These are phyloP conservation scores for Habropoda laboriosa DNA, from an alignment of 1,140 invertebrate genomes.

Conservation along the genomic window DNA sequence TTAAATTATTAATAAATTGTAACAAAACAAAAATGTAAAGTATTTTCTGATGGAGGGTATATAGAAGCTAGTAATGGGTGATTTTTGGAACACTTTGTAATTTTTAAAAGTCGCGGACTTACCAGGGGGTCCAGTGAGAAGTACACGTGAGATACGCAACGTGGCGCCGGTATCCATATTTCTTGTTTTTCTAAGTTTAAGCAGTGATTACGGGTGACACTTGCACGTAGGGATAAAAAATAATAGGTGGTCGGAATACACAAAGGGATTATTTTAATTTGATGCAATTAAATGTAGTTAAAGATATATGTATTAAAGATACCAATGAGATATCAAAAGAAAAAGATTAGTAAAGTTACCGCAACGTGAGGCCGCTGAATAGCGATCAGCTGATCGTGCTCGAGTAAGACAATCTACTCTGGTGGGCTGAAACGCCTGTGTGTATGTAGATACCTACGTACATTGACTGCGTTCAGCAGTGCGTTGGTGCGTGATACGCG, in stretches of 20 bases:
- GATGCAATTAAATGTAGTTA: neutral
- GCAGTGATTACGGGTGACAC: slow-evolving; percentile 1
- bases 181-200: slow-evolving; percentile 36
- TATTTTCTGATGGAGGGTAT: neutral
- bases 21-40: neutral
- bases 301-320: neutral
- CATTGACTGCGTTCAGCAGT: slow-evolving; percentile 13
- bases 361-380: slow-evolving; percentile 10
- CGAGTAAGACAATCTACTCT: slow-evolving; percentile 41
- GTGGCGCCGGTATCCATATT: slow-evolving; percentile 50
- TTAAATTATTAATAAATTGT: neutral
- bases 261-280: neutral
- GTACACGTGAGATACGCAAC: slow-evolving; percentile 50
- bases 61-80: no score
- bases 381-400: slow-evolving; percentile 62
- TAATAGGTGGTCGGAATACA: neutral
- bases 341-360: neutral
- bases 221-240: slow-evolving; percentile 2
- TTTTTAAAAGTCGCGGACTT: slow-evolving; percentile 35
- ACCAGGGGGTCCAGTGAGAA: slow-evolving; percentile 69
- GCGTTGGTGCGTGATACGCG: slow-evolving; percentile 35
- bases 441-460: slow-evolving; percentile 20
- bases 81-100: neutral
- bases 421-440: slow-evolving; percentile 23
- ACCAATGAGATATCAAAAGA: no score